Conservation (phyloP, 2,888 invertebrate species). For the Drosophila sordidula region DNA sequence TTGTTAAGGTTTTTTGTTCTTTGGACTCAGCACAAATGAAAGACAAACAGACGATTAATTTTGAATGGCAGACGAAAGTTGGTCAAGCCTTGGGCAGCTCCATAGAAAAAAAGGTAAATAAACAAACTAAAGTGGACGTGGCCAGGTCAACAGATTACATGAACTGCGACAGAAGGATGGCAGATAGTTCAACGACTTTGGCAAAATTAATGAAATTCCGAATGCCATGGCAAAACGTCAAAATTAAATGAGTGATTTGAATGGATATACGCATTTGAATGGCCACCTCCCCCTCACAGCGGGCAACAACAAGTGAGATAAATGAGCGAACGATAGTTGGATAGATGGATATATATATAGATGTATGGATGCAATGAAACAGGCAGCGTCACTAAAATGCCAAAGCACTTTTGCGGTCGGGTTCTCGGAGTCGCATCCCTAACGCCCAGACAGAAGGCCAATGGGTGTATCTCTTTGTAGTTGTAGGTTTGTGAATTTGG, state of each 20-base stretch:
- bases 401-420: conserved; percentile 54
- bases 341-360: conserved; percentile 19
- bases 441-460: conserved; percentile 7
- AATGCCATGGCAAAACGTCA: conserved; percentile 58
- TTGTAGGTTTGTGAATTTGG: not conserved
- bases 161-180: not conserved
- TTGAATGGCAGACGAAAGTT: conserved; percentile 48
- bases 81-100: conserved; percentile 19
- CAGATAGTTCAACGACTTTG: conserved; percentile 21
- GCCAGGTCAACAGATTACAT: conserved; percentile 43
- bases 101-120: conserved; percentile 25
- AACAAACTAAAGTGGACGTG: conserved; percentile 18
- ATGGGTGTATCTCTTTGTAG: conserved; percentile 18
- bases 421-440: conserved; percentile 1
- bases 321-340: conserved; percentile 44
- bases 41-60: conserved; percentile 56
- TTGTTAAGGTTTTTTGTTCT: not conserved
- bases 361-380: conserved; percentile 31
- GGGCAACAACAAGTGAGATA: conserved; percentile 57
- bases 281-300: not conserved
- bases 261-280: conserved; percentile 46
- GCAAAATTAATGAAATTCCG: conserved; percentile 65
- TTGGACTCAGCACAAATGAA: conserved; percentile 32
- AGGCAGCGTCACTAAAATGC: conserved; percentile 40
- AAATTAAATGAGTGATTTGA: conserved; percentile 63